Evolutionary conservation across 2,888 invertebrate species (phyloP), one percentile per base, ranked within the genome.

Genomic region (Papilio protenor): DNA sequence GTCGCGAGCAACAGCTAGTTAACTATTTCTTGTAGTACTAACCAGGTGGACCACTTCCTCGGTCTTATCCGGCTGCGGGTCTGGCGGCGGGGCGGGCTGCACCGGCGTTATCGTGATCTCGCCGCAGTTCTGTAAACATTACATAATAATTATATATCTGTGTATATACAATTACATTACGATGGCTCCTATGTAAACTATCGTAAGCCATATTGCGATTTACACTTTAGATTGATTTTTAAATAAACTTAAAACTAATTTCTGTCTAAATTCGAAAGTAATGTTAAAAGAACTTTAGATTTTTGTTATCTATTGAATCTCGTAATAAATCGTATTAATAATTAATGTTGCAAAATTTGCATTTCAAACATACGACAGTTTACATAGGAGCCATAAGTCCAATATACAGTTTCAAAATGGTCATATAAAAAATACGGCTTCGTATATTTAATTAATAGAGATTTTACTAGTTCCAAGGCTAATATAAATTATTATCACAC

Each of bases 31-130:
- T 21, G 4, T 11, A 84, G 79, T 70, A 84, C 92, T 90, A 76
- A 95, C 94, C 88, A 95, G 81, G 79, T 95, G 95, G 8, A 95
- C 94, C 8, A 94, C 93, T 40, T 93, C 93, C 75, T 94, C 94
- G 0, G 91, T 64, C 80, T 94, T 94, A 81, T 93, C 93, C 0
- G 88, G 83, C 80, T 87, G 89, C 3, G 90, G 84, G 21, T 92
- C 92, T 2, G 90, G 87, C 78, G 89, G 88, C 79, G 91, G 91
- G 75, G 92, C 88, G 8, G 94, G 94, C 87, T 94, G 94, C 79
- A 95, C 95, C 71, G 95, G 95, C 16, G 95, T 95, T 80, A 96
- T 96, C 23, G 96, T 96, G 81, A 96, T 95, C 88, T 96, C 96
- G 61, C 95, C 95, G 82, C 95, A 95, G 83, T 95, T 95, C 95